These are phyloP conservation scores for Spodoptera picta DNA, from an alignment of 2,888 invertebrate species.

Conservation along the genomic window DNA sequence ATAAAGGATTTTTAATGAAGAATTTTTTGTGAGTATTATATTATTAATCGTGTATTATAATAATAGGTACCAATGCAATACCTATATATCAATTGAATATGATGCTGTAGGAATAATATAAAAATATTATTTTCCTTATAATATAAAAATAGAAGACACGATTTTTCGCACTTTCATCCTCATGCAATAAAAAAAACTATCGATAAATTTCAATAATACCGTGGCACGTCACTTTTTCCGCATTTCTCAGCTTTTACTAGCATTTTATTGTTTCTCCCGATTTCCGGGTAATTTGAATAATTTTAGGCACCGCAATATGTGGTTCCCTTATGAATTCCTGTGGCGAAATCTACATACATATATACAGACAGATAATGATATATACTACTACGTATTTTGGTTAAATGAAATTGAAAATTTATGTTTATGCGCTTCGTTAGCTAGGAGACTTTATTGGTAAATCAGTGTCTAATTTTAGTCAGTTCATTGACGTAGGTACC, in stretches of 20 bases:
- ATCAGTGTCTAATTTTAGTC: neutral
- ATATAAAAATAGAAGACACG: too few relatives aligned
- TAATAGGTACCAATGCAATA: too few relatives aligned
- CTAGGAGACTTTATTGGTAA: neutral
- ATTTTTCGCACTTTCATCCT: too few relatives aligned
- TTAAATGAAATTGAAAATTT: slow-evolving; percentile 7
- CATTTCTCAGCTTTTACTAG: slow-evolving; percentile 17
- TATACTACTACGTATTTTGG: neutral
- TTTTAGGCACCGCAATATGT: slow-evolving; percentile 6
- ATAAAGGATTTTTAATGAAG: slow-evolving; percentile 56
- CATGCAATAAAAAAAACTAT: neutral
- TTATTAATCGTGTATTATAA: too few relatives aligned
- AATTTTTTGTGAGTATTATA: slow-evolving; percentile 46
- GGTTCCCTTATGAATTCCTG: slow-evolving; percentile 16
- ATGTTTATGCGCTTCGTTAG: slow-evolving; percentile 16
- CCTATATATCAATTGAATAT: too few relatives aligned
- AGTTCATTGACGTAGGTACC: too few relatives aligned
- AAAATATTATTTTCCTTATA: too few relatives aligned
- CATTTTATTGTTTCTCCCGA: slow-evolving; percentile 13
- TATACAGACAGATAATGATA: neutral
- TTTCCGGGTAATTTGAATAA: slow-evolving; percentile 44
- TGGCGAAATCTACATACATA: slow-evolving; percentile 5
- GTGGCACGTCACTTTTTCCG: slow-evolving; percentile 4
- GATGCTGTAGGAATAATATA: too few relatives aligned
- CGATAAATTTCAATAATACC: neutral